Base-by-base conservation (phyloP, 2,888 invertebrate genomes). In the Prenolepis imparis region DNA sequence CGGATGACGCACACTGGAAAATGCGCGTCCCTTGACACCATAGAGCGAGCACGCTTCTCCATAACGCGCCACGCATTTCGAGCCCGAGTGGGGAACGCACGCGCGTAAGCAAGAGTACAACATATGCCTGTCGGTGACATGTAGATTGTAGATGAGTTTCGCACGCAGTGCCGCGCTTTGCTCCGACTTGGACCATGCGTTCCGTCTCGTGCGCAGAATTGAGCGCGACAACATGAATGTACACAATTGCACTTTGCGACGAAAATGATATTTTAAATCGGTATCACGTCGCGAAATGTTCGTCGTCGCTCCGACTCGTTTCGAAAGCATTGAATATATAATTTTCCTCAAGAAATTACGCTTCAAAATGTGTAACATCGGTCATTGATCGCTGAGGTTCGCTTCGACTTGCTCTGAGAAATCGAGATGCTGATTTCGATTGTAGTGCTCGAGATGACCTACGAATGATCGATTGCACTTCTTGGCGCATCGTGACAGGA, bases 161-260 rank as follows among this genome's bases (percentile, higher is more conserved):
- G 87, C 87, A 85, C 81, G 86, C 81, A 89, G 89, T 89, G 80
- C 84, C 84, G 87, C 87, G 86, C 44, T 61, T 88, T 77, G 86
- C 84, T n/a, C 8, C 15, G 52, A 41, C 75, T 84, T 73, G 84
- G 80, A 61, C 75, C 77, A 55, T 24, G 82, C 41, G 82, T 73
- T 63, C 73, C 4, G 39, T 83, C 61, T 84, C 82, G 75, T 82
- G 44, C 18, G 64, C 41, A 55, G 57, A 57, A 61, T 36, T 21
- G 5, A 12, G n/a, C 64, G 57, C 8, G 61, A 28, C 5, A 18
- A 41, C 32, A 6, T 24, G 44, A 73, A 24, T 36, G 39, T 21
- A 15, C 24, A 32, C 24, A 32, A 59, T 32, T 73, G 6, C 41
- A 28, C 44, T 18, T 21, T 8, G 48, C 21, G 3, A 63, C 32